A percentile compares a stretch with the other conserved stretches of the same genome.
phyloP scores from a whole-genome alignment of 2,888 invertebrate species.

The Balanococcus diminutus region DNA sequence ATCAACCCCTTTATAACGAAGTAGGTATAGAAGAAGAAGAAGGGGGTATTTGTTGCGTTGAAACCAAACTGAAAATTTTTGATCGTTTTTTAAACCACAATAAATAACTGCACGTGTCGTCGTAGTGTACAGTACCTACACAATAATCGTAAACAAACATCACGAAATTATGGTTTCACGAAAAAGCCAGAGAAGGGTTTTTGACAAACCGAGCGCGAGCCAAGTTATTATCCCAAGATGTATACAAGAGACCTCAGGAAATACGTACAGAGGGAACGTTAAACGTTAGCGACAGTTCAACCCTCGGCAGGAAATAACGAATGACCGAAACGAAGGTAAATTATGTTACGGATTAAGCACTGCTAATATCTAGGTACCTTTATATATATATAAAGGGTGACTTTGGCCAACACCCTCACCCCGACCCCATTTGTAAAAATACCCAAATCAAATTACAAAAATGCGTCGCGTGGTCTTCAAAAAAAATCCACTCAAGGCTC shows the following conservation, averaged over 20 bases:
- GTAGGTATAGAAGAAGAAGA: no score
- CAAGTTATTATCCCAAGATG: not conserved
- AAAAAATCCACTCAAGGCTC: not conserved
- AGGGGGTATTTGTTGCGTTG: not conserved
- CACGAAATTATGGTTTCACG: constrained; percentile 23
- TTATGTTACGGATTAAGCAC: constrained; percentile 6
- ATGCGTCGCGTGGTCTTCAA: not conserved
- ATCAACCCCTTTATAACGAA: not conserved
- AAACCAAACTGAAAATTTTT: not conserved
- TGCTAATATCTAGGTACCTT: not conserved
- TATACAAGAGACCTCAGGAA: not conserved
- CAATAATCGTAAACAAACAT: constrained; percentile 19
- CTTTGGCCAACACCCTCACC: not conserved
- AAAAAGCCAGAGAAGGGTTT: constrained; percentile 10
- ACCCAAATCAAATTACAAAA: not conserved
- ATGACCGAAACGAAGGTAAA: constrained; percentile 33
- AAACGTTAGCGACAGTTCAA: constrained; percentile 30
- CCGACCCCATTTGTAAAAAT: not conserved
- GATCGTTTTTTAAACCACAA: constrained; percentile 5
- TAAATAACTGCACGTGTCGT: constrained; percentile 3
- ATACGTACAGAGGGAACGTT: not conserved
- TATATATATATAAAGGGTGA: not conserved
- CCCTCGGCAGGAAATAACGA: constrained; percentile 40
- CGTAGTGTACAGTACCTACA: not conserved
- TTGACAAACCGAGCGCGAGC: constrained; percentile 9